Evolutionary conservation across 2,113 vertebrate genomes (phyloP).

Genomic region (Pristiophorus japonicus): DNA sequence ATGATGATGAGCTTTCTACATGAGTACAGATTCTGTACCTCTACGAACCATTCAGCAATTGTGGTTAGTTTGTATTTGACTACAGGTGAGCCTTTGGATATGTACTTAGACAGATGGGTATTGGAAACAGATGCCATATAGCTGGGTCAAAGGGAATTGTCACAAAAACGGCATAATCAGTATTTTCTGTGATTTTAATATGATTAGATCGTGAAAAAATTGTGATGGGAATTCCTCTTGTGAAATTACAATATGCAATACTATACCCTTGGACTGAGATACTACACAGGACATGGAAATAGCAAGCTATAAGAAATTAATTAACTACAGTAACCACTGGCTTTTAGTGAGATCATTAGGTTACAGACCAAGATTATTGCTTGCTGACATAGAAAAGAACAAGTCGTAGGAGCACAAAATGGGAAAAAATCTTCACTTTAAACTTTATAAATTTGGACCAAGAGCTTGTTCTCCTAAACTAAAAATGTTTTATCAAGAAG

Average conservation of each 20-base stretch:
- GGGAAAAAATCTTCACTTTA: not conserved
- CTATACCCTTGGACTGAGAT: not conserved
- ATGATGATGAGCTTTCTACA: too few relatives aligned
- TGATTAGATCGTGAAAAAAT: not conserved
- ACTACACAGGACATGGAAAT: not conserved
- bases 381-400: not conserved
- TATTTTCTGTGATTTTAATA: not conserved
- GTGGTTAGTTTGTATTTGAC: too few relatives aligned
- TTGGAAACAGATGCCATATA: not conserved
- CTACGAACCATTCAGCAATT: not conserved
- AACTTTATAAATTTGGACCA: not conserved
- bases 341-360: not conserved
- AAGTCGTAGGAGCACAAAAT: not conserved
- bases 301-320: not conserved
- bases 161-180: not conserved
- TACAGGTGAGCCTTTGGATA: too few relatives aligned
- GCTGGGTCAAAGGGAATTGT: not conserved
- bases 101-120: not conserved
- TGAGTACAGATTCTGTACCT: not conserved
- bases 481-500: not conserved
- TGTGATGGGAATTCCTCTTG: not conserved
- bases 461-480: not conserved
- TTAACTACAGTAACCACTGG: not conserved
- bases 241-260: not conserved
- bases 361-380: not conserved